Conservation (phyloP, 2,113 vertebrate species). For the Sturnus vulgaris region DNA sequence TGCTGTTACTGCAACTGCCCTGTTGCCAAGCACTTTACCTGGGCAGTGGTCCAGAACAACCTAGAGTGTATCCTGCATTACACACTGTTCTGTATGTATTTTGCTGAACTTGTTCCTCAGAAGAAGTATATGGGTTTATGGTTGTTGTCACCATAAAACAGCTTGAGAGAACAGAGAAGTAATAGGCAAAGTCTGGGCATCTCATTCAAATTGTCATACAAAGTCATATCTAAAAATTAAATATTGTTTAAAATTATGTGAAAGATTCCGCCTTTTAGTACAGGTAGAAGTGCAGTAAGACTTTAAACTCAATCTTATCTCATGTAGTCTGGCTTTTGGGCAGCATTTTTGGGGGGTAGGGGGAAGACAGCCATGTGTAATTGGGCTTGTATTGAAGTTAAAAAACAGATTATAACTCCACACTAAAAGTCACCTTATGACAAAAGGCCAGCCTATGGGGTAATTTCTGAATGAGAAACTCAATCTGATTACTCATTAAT, state of each 20-base stretch:
- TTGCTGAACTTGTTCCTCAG: not conserved
- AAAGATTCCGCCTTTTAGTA: not conserved
- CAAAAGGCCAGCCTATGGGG: not conserved
- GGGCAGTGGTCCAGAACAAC: not conserved
- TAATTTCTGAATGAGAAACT: not conserved
- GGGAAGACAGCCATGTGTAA: not conserved
- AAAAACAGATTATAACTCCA: not conserved
- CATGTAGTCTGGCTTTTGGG: not conserved
- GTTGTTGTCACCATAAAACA: not conserved
- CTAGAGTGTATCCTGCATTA: not conserved
- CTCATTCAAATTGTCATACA: not conserved
- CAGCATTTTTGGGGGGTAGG: not conserved
- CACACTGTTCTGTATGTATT: rapidly evolving
- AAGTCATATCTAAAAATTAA: not conserved
- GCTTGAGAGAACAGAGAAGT: not conserved
- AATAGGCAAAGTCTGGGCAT: not conserved
- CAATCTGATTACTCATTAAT: not conserved
- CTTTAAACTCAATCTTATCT: not conserved
- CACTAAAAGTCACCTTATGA: not conserved
- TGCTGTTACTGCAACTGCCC: not conserved
- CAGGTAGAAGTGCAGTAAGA: not conserved
- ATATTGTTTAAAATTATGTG: not conserved
- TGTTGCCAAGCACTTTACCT: not conserved
- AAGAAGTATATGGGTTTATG: not conserved
- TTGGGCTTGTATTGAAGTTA: not conserved